These are phyloP conservation scores for Rhimphoctona megacephalus DNA, from an alignment of 2,888 invertebrate species.

Conservation along the genomic window DNA sequence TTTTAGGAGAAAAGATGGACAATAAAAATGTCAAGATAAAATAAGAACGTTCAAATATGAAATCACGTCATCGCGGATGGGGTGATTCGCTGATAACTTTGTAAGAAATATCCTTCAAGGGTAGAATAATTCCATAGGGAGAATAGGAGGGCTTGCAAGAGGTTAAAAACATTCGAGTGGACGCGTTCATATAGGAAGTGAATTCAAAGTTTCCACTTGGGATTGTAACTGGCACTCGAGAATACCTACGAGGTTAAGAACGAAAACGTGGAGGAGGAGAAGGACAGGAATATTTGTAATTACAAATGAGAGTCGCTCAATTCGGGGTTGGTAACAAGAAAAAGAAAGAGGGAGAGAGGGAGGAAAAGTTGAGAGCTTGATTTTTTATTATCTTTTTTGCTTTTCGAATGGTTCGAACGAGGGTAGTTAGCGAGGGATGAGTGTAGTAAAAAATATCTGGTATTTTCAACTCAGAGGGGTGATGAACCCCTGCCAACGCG, in stretches of 20 bases:
- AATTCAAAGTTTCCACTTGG: constrained; percentile 38
- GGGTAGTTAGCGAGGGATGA: not conserved
- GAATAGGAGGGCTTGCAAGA: not conserved
- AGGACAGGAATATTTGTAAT: constrained; percentile 72
- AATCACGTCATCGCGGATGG: not conserved
- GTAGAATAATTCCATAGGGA: constrained; percentile 6
- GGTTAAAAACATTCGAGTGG: constrained; percentile 40
- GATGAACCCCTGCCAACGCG: constrained; percentile 44
- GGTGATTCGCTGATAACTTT: constrained; percentile 1
- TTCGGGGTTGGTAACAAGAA: constrained; percentile 67
- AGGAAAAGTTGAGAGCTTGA: constrained; percentile 37
- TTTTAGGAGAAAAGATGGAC: not conserved
- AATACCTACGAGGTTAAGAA: constrained; percentile 48
- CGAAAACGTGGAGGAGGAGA: not conserved
- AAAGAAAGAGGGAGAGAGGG: not conserved
- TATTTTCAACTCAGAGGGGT: constrained; percentile 42
- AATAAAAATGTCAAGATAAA: not conserved
- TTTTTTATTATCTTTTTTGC: constrained; percentile 31
- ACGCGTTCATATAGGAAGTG: constrained; percentile 34
- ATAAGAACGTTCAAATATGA: not conserved
- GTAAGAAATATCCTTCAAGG: constrained; percentile 32
- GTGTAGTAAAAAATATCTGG: not conserved
- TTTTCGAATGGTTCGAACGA: constrained; percentile 26
- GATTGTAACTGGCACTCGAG: constrained; percentile 59
- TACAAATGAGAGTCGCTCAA: constrained; percentile 76